Conservation (phyloP, 2,113 vertebrate species). For the Sigmodon hispidus region DNA sequence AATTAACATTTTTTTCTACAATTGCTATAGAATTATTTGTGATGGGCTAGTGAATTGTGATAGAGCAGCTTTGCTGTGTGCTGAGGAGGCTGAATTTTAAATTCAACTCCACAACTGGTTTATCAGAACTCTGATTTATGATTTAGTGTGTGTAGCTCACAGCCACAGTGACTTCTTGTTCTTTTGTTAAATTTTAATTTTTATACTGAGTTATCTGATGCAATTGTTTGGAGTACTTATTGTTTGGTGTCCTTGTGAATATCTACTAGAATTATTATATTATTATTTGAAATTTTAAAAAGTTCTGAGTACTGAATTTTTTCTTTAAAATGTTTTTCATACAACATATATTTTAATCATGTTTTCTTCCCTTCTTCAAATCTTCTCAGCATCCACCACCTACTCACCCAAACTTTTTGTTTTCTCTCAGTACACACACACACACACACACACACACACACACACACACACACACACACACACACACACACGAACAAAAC, state of each 20-base stretch:
- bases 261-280: not conserved
- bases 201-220: conserved; percentile 57
- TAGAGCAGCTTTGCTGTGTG: conserved; percentile 47
- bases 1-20: conserved; percentile 74
- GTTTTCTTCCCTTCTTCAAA: not conserved
- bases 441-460: too few species aligned
- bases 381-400: not conserved
- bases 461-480: too few species aligned
- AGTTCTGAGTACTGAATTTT: not conserved
- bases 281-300: not conserved
- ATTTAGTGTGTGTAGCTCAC: conserved; percentile 49
- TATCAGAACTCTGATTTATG: conserved; percentile 59
- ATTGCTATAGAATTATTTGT: conserved; percentile 59
- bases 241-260: not conserved
- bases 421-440: too few species aligned
- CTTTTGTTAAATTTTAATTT: conserved; percentile 4
- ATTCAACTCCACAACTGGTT: conserved; percentile 52
- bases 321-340: not conserved
- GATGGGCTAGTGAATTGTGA: conserved; percentile 60
- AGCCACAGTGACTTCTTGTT: conserved; percentile 37
- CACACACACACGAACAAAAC: not conserved
- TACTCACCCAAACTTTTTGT: not conserved
- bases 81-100: conserved; percentile 69
- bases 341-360: not conserved
- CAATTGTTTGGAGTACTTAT: conserved; percentile 35